These are phyloP conservation scores for Promerops cafer DNA, from an alignment of 2,113 vertebrate species.

Conservation along the genomic window DNA sequence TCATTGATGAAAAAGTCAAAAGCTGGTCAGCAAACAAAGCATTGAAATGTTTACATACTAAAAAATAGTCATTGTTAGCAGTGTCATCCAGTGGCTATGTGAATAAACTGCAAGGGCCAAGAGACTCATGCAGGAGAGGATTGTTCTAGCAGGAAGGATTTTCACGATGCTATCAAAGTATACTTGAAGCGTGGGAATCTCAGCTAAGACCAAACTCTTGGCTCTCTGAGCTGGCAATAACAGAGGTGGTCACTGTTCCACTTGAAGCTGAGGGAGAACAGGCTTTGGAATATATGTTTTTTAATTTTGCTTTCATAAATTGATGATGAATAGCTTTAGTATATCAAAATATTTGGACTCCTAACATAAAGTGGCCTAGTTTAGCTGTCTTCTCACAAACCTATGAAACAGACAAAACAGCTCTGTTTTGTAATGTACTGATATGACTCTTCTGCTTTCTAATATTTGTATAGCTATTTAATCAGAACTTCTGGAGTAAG, in stretches of 20 bases:
- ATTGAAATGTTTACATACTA: neutral
- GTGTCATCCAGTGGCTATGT: neutral
- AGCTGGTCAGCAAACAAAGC: neutral
- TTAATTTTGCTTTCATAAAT: neutral
- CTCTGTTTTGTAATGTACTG: neutral
- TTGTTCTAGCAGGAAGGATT: neutral
- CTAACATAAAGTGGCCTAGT: neutral
- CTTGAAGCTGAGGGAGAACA: neutral
- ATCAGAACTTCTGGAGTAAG: neutral
- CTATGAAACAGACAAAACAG: neutral
- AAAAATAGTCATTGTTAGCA: neutral
- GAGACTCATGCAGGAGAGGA: too few relatives aligned
- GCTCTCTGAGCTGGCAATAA: neutral
- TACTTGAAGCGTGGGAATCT: neutral
- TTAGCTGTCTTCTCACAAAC: neutral
- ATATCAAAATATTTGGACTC: neutral
- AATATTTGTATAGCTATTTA: neutral
- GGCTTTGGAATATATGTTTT: neutral
- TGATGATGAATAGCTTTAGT: neutral
- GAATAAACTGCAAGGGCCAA: neutral
- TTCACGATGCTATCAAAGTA: neutral
- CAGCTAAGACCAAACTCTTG: neutral
- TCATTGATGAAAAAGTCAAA: neutral
- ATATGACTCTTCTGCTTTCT: neutral
- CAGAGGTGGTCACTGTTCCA: fast-evolving